These are phyloP conservation scores for Entelurus aequoreus DNA, from an alignment of 2,113 vertebrate genomes.

Conservation along the genomic window DNA sequence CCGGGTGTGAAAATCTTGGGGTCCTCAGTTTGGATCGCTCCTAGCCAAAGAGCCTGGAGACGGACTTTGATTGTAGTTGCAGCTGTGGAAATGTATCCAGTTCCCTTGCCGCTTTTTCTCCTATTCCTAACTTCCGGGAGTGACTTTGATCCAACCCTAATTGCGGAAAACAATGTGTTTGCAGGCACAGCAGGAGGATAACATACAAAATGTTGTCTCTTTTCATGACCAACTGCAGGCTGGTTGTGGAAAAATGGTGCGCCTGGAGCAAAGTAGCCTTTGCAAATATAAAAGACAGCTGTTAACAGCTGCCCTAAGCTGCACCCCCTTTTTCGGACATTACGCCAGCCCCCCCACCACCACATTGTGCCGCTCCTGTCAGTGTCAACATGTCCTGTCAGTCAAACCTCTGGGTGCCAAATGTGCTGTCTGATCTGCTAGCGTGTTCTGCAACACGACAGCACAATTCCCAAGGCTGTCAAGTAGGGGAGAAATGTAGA, in stretches of 20 bases:
- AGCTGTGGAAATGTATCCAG: constrained; percentile 30
- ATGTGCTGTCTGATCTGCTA: constrained; percentile 39
- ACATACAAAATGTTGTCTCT: constrained; percentile 6
- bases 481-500: constrained; percentile 48
- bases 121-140: constrained; percentile 11
- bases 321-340: background rate
- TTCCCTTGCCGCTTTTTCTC: constrained; percentile 18
- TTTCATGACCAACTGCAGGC: too few relatives aligned
- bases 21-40: constrained; percentile 13
- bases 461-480: constrained; percentile 61
- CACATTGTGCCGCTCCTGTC: constrained; percentile 6
- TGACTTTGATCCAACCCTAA: constrained; percentile 14
- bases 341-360: constrained; percentile 24
- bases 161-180: constrained; percentile 1
- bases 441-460: constrained; percentile 44
- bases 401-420: constrained; percentile 39
- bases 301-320: background rate
- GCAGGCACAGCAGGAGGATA: constrained; percentile 2
- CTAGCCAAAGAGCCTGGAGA: constrained; percentile 18
- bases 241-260: background rate
- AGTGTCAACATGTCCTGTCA: constrained; percentile 46
- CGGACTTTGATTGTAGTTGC: constrained; percentile 30
- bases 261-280: constrained; percentile 6
- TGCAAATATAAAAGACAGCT: background rate
- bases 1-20: constrained; percentile 9